Percentiles rank a stretch among this genome's conserved stretches.
These are phyloP conservation scores for Hyposoter dolosus DNA, from an alignment of 2,888 invertebrate genomes.

Conservation along the genomic window DNA sequence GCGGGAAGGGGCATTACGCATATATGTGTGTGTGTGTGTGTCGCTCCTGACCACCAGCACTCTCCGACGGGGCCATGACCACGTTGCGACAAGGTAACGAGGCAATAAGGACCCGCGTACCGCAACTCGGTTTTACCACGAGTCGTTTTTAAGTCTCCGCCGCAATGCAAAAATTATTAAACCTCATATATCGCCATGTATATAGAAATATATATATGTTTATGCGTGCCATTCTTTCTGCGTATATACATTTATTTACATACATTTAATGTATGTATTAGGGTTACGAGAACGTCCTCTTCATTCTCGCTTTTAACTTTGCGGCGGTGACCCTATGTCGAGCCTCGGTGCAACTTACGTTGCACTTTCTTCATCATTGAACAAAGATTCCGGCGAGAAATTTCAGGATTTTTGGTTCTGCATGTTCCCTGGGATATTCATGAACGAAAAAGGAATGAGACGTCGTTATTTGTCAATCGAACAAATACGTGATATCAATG, in stretches of 20 bases:
- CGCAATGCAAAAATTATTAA: constrained; percentile 59
- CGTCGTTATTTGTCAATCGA: too few species aligned
- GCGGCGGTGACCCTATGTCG: background rate
- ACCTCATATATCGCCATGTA: constrained; percentile 21
- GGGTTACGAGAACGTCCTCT: constrained; percentile 8
- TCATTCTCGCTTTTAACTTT: constrained; percentile 5
- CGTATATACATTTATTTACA: background rate
- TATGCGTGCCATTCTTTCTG: background rate
- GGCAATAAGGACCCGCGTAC: constrained; percentile 69
- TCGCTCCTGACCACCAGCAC: constrained; percentile 79
- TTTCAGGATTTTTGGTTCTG: too few species aligned
- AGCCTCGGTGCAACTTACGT: too few species aligned
- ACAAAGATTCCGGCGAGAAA: too few species aligned
- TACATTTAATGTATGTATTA: constrained; percentile 1
- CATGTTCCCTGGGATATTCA: too few species aligned
- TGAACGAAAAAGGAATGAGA: too few species aligned
- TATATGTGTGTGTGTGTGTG: constrained; percentile 62
- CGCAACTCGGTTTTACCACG: constrained; percentile 50
- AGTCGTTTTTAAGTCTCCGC: constrained; percentile 43
- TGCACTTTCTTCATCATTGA: too few species aligned
- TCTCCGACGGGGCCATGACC: constrained; percentile 82
- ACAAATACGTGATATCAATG: too few species aligned
- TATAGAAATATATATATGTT: background rate
- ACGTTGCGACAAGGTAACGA: constrained; percentile 84
- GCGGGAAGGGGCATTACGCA: constrained; percentile 51